Conservation (phyloP, 2,113 vertebrate species). For the Nycticebus coucang region DNA sequence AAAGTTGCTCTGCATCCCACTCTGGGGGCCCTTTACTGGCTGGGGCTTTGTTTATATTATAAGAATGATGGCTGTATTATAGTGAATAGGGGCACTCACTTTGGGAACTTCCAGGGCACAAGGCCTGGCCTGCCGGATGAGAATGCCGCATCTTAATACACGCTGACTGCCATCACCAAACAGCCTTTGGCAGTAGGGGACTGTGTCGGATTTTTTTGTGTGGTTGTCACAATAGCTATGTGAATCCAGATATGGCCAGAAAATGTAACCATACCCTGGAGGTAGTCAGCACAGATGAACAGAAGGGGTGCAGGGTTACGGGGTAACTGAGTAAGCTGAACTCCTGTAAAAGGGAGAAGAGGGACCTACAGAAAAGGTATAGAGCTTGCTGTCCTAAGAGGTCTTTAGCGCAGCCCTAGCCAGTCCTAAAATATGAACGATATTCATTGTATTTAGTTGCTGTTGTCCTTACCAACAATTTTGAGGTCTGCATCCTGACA, state of each 20-base stretch:
- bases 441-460: background rate
- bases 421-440: background rate
- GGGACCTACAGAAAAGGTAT: background rate
- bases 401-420: fast-evolving
- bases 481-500: background rate
- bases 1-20: background rate
- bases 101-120: background rate
- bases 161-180: background rate
- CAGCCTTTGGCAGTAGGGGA: background rate
- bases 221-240: background rate
- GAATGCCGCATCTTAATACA: background rate
- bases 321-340: no score
- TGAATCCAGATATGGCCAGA: background rate
- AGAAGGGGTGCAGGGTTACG: fast-evolving
- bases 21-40: background rate
- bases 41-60: background rate
- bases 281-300: background rate
- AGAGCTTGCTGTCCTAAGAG: background rate
- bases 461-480: background rate
- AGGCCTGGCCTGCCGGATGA: background rate
- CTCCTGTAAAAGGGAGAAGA: background rate
- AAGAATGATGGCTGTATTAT: background rate
- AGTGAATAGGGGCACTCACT: background rate
- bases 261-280: background rate
- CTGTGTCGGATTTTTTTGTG: background rate